A percentile compares a stretch with the other conserved stretches of the same genome.
Evolutionary conservation across 2,113 vertebrate genomes (phyloP).

Genomic region (Trogon surrucura): DNA sequence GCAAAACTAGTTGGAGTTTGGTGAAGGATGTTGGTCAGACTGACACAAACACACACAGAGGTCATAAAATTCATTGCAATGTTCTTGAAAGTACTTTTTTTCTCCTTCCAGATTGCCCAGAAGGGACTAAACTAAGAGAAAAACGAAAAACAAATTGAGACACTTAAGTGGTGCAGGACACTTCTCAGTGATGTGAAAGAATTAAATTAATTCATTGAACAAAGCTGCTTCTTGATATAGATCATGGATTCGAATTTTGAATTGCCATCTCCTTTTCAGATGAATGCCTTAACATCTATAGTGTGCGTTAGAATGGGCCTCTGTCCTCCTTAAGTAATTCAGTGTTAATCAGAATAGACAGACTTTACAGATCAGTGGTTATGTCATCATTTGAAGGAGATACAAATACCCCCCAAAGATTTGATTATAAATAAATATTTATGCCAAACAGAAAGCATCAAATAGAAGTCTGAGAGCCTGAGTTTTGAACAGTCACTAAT

Average conservation of each 20-base stretch:
- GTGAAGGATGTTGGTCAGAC: not conserved
- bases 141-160: not conserved
- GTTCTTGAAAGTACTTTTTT: not conserved
- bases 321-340: not conserved
- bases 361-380: not conserved
- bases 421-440: not conserved
- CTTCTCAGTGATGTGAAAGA: not conserved
- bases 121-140: not conserved
- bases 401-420: not conserved
- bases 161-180: not conserved
- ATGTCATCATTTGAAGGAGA: not conserved
- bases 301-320: not conserved
- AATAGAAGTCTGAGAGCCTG: not conserved
- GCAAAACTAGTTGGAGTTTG: not conserved
- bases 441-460: not conserved
- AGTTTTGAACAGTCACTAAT: not conserved
- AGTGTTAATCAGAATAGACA: not conserved
- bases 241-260: not conserved
- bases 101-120: not conserved
- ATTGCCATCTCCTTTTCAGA: not conserved
- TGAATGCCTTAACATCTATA: not conserved
- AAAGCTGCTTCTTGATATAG: not conserved
- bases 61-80: not conserved
- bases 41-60: not conserved
- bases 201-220: not conserved